Evolutionary conservation across 2,797 vertebrate genomes (phyloP), one percentile per base, ranked within the genome.

Genomic region (Muraenolepis orangiensis): DNA sequence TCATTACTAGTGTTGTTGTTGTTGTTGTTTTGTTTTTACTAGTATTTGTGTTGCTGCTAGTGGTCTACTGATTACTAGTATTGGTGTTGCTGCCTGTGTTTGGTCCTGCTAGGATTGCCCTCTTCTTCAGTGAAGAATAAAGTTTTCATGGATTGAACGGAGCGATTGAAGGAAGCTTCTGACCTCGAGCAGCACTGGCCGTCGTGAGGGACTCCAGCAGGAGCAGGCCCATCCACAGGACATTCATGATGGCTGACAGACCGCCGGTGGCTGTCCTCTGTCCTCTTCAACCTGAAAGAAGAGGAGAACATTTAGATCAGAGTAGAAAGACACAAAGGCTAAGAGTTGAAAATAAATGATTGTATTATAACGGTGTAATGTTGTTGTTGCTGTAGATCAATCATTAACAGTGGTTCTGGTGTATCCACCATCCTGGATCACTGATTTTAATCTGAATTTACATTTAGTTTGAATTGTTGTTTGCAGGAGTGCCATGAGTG

Each of bases 151-250:
- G n/a, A 6, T 16, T 29, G 69, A 38, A 26, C 23, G n/a, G 23
- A 7, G 23, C 2, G 34, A 38, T 2, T 11, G 23, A 3, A 11
- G 30, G 1, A 16, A 16, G 14, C n/a, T 18, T 20, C 90, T 90
- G 80, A 92, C 91, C 90, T 51, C 91, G 84, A 69, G 84, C 91
- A 78, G 85, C 86, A 0, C 74, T 32, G 74, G 84, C 87, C 84
- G 82, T 80, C 78, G 87, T 67, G n/a, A 85, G 3, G 84, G 81
- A 80, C 82, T 90, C 79, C 78, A 90, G 74, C 78, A 89, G 4
- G 74, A 81, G 57, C 66, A 91, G 51, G n/a, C 46, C 78, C 28
- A 83, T 26, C 80, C 82, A 80, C 34, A 85, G n/a, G 72, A 89
- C 71, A 51, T 87, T 76, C 91, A 91, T 92, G 40, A 38, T 82